Evolutionary conservation across 2,113 vertebrate species (phyloP).

Genomic region (Stigmatopora nigra): DNA sequence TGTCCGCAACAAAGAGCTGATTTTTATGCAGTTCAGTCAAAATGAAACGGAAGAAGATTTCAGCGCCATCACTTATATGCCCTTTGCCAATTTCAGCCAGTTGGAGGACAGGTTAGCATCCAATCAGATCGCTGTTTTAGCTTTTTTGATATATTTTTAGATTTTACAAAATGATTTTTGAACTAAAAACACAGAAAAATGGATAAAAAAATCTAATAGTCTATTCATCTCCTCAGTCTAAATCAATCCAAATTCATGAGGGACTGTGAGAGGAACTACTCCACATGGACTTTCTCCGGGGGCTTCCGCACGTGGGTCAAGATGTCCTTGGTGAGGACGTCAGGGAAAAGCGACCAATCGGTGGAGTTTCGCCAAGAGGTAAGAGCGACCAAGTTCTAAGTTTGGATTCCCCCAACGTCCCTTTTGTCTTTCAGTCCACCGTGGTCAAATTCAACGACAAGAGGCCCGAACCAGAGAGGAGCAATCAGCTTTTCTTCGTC

Average conservation of each 20-base stretch:
- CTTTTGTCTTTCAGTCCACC: constrained; percentile 71
- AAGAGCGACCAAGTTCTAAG: background rate
- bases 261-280: constrained; percentile 88
- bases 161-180: no score
- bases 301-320: constrained; percentile 98
- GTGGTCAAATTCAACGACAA: constrained; percentile 93
- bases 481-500: constrained; percentile 85
- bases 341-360: constrained; percentile 76
- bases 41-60: constrained; percentile 90
- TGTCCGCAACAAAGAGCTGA: constrained; percentile 83
- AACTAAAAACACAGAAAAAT: no score
- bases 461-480: constrained; percentile 60
- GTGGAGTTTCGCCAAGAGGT: constrained; percentile 83
- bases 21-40: constrained; percentile 91
- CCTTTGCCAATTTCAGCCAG: constrained; percentile 85
- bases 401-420: background rate
- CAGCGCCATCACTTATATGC: constrained; percentile 94
- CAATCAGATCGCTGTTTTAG: background rate
- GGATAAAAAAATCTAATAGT: no score
- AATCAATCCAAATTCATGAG: constrained; percentile 85
- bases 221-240: constrained; percentile 51
- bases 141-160: no score
- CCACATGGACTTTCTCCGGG: constrained; percentile 94
- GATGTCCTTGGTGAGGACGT: constrained; percentile 91
- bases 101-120: constrained; percentile 39